These are phyloP conservation scores for Apamea anceps DNA, from an alignment of 2,888 invertebrate species.

Conservation along the genomic window DNA sequence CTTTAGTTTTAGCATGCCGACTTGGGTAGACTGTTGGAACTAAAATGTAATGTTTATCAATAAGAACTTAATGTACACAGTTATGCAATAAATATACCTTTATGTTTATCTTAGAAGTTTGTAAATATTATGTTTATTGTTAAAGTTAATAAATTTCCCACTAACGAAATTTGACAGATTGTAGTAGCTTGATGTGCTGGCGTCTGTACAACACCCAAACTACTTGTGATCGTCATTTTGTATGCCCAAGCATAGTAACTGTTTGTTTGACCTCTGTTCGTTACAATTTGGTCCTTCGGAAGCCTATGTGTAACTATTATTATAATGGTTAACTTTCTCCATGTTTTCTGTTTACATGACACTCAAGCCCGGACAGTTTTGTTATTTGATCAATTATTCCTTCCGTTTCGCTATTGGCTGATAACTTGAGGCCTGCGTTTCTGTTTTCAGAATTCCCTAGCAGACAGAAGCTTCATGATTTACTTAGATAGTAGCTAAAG, in stretches of 20 bases:
- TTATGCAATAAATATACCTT: too few relatives aligned
- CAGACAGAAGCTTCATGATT: not conserved
- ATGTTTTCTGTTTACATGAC: slow-evolving; percentile 30
- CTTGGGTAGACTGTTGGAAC: too few relatives aligned
- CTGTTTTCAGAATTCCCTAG: not conserved
- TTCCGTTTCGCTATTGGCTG: not conserved
- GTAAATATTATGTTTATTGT: too few relatives aligned
- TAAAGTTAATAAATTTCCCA: too few relatives aligned
- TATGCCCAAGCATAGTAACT: not conserved
- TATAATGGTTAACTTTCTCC: slow-evolving; percentile 19
- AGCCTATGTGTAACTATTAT: not conserved
- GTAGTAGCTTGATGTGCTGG: too few relatives aligned
- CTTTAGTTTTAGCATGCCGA: too few relatives aligned
- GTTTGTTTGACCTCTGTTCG: slow-evolving; percentile 5
- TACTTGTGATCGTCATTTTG: not conserved
- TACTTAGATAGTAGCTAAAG: not conserved
- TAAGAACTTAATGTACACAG: too few relatives aligned
- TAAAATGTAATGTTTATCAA: too few relatives aligned
- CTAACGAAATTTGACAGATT: too few relatives aligned
- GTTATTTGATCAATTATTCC: slow-evolving; percentile 26
- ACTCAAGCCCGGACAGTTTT: slow-evolving; percentile 5
- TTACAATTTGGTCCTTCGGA: slow-evolving; percentile 1
- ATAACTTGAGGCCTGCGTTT: not conserved
- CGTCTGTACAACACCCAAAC: not conserved
- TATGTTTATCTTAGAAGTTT: too few relatives aligned